Evolutionary conservation across 2,113 vertebrate genomes (phyloP), one percentile per base, ranked within the genome.

Genomic region (Labeo rohita): DNA sequence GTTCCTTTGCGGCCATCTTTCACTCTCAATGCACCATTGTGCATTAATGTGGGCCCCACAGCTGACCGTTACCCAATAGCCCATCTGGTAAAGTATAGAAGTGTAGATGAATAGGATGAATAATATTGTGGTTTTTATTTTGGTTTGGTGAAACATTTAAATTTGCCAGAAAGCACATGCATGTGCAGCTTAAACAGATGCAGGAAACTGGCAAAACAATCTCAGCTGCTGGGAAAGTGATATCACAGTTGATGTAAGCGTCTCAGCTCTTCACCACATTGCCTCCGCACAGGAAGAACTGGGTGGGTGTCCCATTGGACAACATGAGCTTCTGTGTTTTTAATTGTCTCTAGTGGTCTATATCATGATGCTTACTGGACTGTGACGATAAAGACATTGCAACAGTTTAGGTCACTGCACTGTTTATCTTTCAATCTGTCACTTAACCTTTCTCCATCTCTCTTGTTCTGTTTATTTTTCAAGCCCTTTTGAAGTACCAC

Each of bases 401-500:
- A 63, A 23, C 39, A 28, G 21, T 63, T 13, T 39, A 21, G 21
- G 21, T 80, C 39, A 63, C 18, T 8, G 2, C 10, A 45, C 6
- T 59, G 34, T 13, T 61, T 79, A 59, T 79, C 52, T 21, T 81
- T 65, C 1, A 28, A 7, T 84, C 39, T 84, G 52, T 23, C 50
- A 34, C 43, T 83, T 3, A 59, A 18, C 28, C 21, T 65, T 43
- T 74, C 13, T 56, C 75, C 34, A 21, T n/a, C 43, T 45, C 6
- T 11, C n/a, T 34, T 45, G 9, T 52, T 52, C 28, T 83, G 65
- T 2, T 83, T n/a, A 4, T 70, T n/a, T 39, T 45, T 1, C 61
- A 89, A 99, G 98, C 97, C 54, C 92, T 99, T 0, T 89, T 97
- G 88, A 98, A 98, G 43, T 98, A 96, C 90, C 98, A 99, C 90